Base-by-base conservation (phyloP, 2,888 invertebrate species). In the Ophioninae sp. region DNA sequence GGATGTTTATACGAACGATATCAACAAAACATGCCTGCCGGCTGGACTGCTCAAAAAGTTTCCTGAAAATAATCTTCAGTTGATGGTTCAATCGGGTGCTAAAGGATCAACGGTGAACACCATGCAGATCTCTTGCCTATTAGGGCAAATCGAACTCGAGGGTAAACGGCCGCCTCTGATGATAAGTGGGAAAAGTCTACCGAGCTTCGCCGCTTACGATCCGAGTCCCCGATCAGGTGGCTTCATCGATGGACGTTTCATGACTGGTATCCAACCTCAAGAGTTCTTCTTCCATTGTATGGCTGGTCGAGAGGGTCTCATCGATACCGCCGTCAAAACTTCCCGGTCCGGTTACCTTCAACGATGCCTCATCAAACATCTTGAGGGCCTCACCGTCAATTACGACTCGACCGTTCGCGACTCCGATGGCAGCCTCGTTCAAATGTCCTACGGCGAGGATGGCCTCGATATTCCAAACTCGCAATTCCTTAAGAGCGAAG, bases 241-340 rank as follows among this genome's bases (percentile, higher is more conserved):
- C 0, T 99, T 98, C 91, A 97, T 99, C 77, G 97, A 97, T 87
- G 98, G 98, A 0, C 95, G 99, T 10, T 99, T 99, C 91, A 96
- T 99, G 95, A 99, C 99, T 0, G 99, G 99, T n/a, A 98, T 99
- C 88, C 96, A 97, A 90, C 99, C 99, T 0, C 99, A 98, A 93
- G 99, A 99, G 91, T 99, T 99, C 92, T 99, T 99, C 94, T 99
- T 99, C 93, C 99, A 99, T 94, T 99, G 99, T 91, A 99, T 99
- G 99, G 99, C 99, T 77, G 99, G 99, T 78, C 95, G 99, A 93
- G 99, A 99, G 95, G 98, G 99, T 94, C 95, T 99, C 77, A 98
- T 99, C 89, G 99, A 99, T 95, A 99, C 99, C 5, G 99, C 99
- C 86, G 99, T 99, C 0, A 99, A 99, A 94, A 99, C 99, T 0